Conservation (phyloP, 2,888 invertebrate genomes). For the Acanthosepion esculentum region DNA sequence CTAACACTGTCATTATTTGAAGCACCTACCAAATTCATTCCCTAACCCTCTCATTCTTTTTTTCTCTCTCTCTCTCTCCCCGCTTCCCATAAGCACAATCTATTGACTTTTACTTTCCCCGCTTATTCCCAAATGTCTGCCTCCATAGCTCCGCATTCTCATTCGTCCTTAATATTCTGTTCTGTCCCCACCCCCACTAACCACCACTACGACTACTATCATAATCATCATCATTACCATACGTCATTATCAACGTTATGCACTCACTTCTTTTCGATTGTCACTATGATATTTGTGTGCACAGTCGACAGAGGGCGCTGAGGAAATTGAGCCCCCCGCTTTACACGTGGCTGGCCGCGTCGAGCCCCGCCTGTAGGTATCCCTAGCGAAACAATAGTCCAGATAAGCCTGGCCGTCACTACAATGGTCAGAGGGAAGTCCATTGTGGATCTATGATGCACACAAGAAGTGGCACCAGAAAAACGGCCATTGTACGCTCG, state of each 20-base stretch:
- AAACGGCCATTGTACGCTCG: slow-evolving; percentile 21
- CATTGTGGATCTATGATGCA: slow-evolving; percentile 33
- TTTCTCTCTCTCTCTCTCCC: background rate
- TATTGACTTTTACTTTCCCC: background rate
- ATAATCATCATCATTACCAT: background rate
- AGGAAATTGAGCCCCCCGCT: slow-evolving; percentile 1
- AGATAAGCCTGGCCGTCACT: slow-evolving; percentile 33
- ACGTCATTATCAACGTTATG: background rate
- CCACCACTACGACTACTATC: too few relatives aligned
- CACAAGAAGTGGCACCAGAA: slow-evolving; percentile 1
- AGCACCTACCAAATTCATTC: background rate
- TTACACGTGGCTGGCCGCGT: background rate
- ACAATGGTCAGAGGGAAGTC: slow-evolving; percentile 14
- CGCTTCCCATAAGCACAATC: background rate
- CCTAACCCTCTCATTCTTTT: background rate
- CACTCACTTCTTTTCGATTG: background rate
- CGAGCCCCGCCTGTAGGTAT: slow-evolving; percentile 33
- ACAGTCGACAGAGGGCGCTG: background rate
- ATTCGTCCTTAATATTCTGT: background rate
- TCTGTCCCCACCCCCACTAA: background rate
- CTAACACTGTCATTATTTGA: background rate
- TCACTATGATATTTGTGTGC: background rate
- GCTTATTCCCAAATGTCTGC: background rate
- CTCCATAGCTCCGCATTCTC: background rate
- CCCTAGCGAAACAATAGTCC: slow-evolving; percentile 12